Evolutionary conservation across 2,888 invertebrate genomes (phyloP).

Genomic region (Chymomyza procnemis): DNA sequence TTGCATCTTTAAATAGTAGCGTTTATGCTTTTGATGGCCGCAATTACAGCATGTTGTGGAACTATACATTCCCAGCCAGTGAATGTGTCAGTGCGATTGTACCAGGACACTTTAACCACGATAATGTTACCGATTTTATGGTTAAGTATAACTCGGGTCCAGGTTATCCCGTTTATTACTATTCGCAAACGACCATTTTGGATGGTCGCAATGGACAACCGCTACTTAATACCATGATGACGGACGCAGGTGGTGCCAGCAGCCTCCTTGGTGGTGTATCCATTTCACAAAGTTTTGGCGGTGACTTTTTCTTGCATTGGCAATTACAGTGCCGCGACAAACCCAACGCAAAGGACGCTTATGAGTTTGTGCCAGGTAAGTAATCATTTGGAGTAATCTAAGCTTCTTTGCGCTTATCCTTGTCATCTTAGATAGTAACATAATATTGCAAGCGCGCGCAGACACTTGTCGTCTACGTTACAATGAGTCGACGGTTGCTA

Average conservation of each 20-base stretch:
- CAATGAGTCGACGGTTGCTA: slow-evolving; percentile 84
- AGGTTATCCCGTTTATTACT: slow-evolving; percentile 86
- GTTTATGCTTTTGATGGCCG: slow-evolving; percentile 86
- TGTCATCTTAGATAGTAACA: slow-evolving; percentile 74
- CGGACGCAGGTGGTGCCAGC: slow-evolving; percentile 78
- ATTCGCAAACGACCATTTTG: slow-evolving; percentile 81
- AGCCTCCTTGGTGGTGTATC: slow-evolving; percentile 78
- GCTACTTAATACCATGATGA: slow-evolving; percentile 76
- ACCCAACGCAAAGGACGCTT: slow-evolving; percentile 79
- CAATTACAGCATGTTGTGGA: slow-evolving; percentile 85
- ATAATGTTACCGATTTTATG: slow-evolving; percentile 87
- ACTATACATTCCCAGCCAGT: slow-evolving; percentile 82
- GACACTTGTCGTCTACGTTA: slow-evolving; percentile 86
- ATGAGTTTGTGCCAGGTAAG: slow-evolving; percentile 79
- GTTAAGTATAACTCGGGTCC: slow-evolving; percentile 84
- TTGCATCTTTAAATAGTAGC: slow-evolving; percentile 85
- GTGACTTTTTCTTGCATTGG: slow-evolving; percentile 89
- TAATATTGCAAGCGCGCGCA: slow-evolving; percentile 78
- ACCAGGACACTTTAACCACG: slow-evolving; percentile 88
- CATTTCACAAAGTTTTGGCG: slow-evolving; percentile 81
- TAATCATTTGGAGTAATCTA: background rate
- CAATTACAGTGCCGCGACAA: slow-evolving; percentile 81
- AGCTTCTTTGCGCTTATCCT: background rate
- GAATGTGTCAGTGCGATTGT: slow-evolving; percentile 88
- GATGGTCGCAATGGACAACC: slow-evolving; percentile 75